Base-by-base conservation (phyloP, 2,888 invertebrate genomes). In the Blastobasis adustella region DNA sequence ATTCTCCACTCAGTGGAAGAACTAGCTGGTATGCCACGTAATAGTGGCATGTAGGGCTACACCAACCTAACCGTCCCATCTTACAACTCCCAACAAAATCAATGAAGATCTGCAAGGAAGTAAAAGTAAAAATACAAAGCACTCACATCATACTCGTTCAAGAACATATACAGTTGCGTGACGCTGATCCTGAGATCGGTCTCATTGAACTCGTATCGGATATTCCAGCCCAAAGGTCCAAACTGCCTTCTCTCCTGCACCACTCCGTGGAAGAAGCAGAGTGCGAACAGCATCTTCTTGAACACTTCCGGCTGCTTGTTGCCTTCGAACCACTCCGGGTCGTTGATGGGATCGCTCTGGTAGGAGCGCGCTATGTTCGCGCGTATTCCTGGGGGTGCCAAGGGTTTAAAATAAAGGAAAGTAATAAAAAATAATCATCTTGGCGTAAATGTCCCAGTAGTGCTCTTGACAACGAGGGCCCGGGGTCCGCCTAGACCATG, bases 141-240 rank as follows among this genome's bases (percentile, higher is more conserved):
- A 69, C 80, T 79, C 60, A 92, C 93, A 54, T 91, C 90, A 68
- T 95, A 96, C 68, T 96, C 92, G 69, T 95, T 93, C 37, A 96
- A 86, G 74, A 96, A 95, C 91, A 97, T 96, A 74, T 94, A 93
- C 9, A 98, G 84, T 73, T 98, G 98, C 68, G 94, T 91, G 42
- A 96, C 92, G 58, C 96, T 96, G 57, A 98, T 97, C 53, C 94
- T 90, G 43, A 98, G 86, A 80, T 98, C 98, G 0, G 97, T 97
- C 75, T 98, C 98, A 71, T 98, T 98, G 79, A 98, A 98, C 73
- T 97, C 98, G 71, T 98, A 98, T 0, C 94, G 92, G 56, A 96
- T 97, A 75, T 98, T 98, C 98, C 98, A 98, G 0, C 98, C 98
- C 36, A 98, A 91, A 0, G 98, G 94, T 0, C 98, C 98, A 73